Evolutionary conservation across 2,113 vertebrate genomes (phyloP), one percentile per base, ranked within the genome.

Genomic region (Phyllostomus discolor): DNA sequence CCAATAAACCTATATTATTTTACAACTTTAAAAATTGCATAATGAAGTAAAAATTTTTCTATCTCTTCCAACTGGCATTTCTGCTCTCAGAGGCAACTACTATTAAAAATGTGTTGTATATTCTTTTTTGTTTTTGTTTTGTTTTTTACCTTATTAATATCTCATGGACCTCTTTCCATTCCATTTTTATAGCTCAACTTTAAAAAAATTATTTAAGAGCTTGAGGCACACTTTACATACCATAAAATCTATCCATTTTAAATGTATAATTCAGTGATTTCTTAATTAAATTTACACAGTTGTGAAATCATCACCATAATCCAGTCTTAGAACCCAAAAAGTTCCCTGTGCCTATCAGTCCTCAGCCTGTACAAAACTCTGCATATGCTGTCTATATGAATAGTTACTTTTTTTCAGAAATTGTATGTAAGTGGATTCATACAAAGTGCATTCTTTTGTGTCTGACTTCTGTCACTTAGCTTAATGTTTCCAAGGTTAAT

Each of bases 1-100:
- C 75, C 43, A 38, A 52, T 81, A 81, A 31, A 66, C 70, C 24
- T 90, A 17, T 88, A 19, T 95, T 96, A 64, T 64, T 96, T n/a
- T 91, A 35, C 10, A 86, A 46, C 17, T 95, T 91, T 66, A 75
- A 90, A 90, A 93, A 33, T 88, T 90, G 33, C 10, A 43, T 38
- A 54, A 70, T 28, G 15, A 79, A 86, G 11, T 80, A 35, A 67
- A 94, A 48, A 76, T 31, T 80, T 31, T 89, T 31, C 50, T 57
- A 0, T 84, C 10, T 78, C 10, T 22, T 67, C 3, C 16, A 81
- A 7, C 28, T 91, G 19, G 1, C 59, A 0, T 64, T 88, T 96
- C 35, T 66, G 20, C 7, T 38, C 28, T 76, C 28, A 80, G 64
- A 80, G 57, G n/a, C 43, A 92, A 52, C 19, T 78, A 35, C 9